phyloP scores from a whole-genome alignment of 1,140 invertebrate species.

The Chymomyza costata region DNA sequence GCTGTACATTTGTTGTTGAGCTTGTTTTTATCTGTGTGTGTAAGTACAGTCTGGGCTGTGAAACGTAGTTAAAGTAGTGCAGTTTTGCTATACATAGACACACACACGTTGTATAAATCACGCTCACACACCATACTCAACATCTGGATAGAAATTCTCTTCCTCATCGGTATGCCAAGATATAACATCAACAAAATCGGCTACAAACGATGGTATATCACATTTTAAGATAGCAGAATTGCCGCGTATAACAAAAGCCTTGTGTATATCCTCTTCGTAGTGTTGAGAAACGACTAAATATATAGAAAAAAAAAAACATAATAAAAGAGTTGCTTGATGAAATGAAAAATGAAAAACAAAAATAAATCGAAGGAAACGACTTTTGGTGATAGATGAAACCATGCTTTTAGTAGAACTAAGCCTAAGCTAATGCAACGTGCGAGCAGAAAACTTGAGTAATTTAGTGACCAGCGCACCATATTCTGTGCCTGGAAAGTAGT shows the following conservation, averaged over 20 bases:
- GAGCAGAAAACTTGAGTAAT: background rate
- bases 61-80: slow-evolving; percentile 34
- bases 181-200: slow-evolving; percentile 91
- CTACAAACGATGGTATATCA: slow-evolving; percentile 92
- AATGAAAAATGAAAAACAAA: slow-evolving; percentile 15
- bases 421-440: slow-evolving; percentile 6
- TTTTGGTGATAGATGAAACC: slow-evolving; percentile 16
- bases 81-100: slow-evolving; percentile 42
- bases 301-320: slow-evolving; percentile 53
- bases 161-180: slow-evolving; percentile 90
- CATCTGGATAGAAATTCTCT: slow-evolving; percentile 81
- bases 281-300: slow-evolving; percentile 87
- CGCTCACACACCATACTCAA: slow-evolving; percentile 80
- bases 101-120: slow-evolving; percentile 12
- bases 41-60: no score
- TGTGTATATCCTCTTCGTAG: slow-evolving; percentile 91
- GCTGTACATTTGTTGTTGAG: slow-evolving; percentile 28
- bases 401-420: slow-evolving; percentile 55
- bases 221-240: slow-evolving; percentile 95
- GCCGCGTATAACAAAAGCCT: slow-evolving; percentile 93
- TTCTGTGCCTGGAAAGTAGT: slow-evolving; percentile 76
- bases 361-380: slow-evolving; percentile 20
- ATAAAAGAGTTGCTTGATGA: slow-evolving; percentile 21
- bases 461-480: slow-evolving; percentile 59
- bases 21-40: slow-evolving; percentile 9